phyloP scores from a whole-genome alignment of 1,140 invertebrate genomes.

The Aleiodes sp. region DNA sequence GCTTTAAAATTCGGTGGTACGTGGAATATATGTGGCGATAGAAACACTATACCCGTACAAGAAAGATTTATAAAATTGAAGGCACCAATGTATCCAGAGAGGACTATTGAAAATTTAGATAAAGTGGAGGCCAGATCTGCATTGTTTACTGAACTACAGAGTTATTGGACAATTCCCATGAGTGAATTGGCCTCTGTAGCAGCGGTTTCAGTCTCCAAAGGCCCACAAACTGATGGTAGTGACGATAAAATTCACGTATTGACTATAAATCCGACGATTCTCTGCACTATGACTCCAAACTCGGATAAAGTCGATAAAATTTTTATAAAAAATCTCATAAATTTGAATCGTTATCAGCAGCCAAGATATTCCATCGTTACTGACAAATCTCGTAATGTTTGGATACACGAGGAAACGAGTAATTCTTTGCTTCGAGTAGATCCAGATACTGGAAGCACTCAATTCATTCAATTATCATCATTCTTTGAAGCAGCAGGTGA shows the following conservation, averaged over 20 bases:
- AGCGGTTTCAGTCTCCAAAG: constrained; percentile 65
- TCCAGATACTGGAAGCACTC: constrained; percentile 42
- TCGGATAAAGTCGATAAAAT: constrained; percentile 53
- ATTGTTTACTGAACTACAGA: constrained; percentile 70
- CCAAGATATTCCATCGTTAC: constrained; percentile 48
- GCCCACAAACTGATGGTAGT: constrained; percentile 45
- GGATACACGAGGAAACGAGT: constrained; percentile 35
- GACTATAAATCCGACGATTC: constrained; percentile 65
- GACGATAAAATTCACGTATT: constrained; percentile 67
- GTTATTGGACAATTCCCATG: constrained; percentile 69
- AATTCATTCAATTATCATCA: constrained; percentile 50
- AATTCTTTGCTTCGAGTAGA: constrained; percentile 54
- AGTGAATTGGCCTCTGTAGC: constrained; percentile 65
- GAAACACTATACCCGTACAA: constrained; percentile 50
- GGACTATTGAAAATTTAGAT: constrained; percentile 55
- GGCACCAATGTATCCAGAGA: constrained; percentile 35
- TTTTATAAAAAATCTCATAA: constrained; percentile 48
- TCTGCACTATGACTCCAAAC: constrained; percentile 64
- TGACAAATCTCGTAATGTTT: constrained; percentile 38
- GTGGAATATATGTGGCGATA: constrained; percentile 58
- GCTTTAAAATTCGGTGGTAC: constrained; percentile 55
- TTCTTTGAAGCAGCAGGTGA: constrained; percentile 53
- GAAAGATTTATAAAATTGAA: constrained; percentile 56
- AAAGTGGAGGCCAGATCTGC: constrained; percentile 65
- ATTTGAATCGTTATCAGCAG: constrained; percentile 35